Conservation (phyloP, 2,113 vertebrate genomes). For the Steatornis caripensis region DNA sequence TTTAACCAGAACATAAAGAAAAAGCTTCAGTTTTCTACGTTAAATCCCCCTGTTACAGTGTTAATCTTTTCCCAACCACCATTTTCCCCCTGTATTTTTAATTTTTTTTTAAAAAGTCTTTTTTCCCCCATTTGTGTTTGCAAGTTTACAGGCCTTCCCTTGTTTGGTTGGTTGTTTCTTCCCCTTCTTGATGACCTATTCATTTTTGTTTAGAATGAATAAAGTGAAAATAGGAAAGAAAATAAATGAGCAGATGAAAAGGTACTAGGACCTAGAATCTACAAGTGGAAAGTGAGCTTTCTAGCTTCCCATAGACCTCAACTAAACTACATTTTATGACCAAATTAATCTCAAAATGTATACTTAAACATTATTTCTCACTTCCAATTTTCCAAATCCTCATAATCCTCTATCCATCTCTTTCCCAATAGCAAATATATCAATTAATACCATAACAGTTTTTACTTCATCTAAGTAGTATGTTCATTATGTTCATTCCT, state of each 20-base stretch:
- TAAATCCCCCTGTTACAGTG: neutral
- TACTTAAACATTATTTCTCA: neutral
- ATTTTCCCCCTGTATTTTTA: no score
- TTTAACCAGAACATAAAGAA: neutral
- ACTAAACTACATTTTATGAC: neutral
- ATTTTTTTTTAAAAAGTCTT: no score
- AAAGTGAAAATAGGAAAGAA: neutral
- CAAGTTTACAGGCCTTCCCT: neutral
- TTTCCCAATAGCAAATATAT: neutral
- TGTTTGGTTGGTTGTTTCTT: accelerated
- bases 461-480: neutral
- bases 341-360: neutral
- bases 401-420: neutral
- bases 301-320: neutral
- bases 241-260: neutral
- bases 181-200: neutral
- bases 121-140: neutral
- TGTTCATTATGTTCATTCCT: no score
- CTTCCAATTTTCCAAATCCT: neutral
- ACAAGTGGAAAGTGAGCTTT: accelerated
- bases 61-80: accelerated
- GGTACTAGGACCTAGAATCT: accelerated
- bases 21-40: neutral
- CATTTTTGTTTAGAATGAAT: neutral
- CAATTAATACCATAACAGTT: neutral